phyloP scores from a whole-genome alignment of 2,797 vertebrate species.

The Phylloscopus collybita region DNA sequence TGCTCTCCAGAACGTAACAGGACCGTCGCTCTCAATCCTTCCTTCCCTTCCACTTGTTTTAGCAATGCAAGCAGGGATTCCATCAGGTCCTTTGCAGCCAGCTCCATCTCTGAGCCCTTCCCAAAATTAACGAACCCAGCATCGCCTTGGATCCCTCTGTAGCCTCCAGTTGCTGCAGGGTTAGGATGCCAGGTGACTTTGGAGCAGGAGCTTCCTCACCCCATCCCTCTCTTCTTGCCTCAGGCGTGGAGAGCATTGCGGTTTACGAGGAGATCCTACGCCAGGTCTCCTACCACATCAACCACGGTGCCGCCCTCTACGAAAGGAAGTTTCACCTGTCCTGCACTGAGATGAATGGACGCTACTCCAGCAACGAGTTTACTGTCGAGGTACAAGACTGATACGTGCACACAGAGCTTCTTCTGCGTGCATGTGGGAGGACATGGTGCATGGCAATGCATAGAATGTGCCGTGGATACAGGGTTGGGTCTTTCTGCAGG shows the following conservation, averaged over 20 bases:
- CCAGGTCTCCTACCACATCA: conserved; percentile 90
- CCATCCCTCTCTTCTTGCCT: not conserved
- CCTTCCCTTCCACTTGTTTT: not conserved
- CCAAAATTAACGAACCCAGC: not conserved
- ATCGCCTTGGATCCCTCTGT: not conserved
- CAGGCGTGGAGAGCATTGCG: conserved; percentile 96
- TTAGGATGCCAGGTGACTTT: not conserved
- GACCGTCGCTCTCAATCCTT: not conserved
- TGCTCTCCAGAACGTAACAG: not conserved
- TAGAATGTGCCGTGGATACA: not conserved
- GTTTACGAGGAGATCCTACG: conserved; percentile 95
- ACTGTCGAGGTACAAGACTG: conserved; percentile 88
- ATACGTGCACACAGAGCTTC: fast-evolving
- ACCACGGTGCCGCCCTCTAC: conserved; percentile 88
- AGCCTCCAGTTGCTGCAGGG: not conserved
- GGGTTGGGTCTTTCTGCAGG: conserved; percentile 65
- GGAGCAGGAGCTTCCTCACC: not conserved
- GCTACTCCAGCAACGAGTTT: conserved; percentile 97
- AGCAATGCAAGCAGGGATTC: not conserved
- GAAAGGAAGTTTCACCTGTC: conserved; percentile 94
- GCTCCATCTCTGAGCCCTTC: not conserved
- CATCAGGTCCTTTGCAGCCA: not conserved
- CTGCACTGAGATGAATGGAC: conserved; percentile 98
- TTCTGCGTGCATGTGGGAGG: not conserved
- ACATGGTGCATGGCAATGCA: not conserved